Evolutionary conservation across 1,140 invertebrate genomes (phyloP), one percentile per base, ranked within the genome.

Genomic region (Sycophila sp.): DNA sequence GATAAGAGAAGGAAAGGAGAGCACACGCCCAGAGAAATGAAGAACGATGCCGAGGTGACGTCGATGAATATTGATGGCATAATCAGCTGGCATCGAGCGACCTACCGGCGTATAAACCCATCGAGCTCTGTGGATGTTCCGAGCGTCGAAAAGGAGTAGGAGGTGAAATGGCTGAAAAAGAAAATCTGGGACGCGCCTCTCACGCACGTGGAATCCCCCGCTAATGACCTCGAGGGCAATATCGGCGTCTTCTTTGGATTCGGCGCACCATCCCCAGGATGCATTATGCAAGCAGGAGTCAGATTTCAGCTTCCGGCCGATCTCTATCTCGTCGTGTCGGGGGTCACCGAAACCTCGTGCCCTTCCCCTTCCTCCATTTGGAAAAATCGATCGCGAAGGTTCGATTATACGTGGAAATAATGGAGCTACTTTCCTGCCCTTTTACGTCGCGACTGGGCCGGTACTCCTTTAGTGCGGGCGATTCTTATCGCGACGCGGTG

Each of bases 221-320:
- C 40, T 45, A 45, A 45, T 45, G 17, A 45, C 40, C n/a, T 45
- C 40, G 11, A 2, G n/a, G 40, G 19, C n/a, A 8, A 45, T 45
- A 45, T 45, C 40, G 40, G 19, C 40, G 40, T 17, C 40, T 17
- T 45, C 19, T 17, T 45, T 19, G 7, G 17, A 45, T 45, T 45
- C 40, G n/a, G n/a, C n/a, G n/a, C n/a, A n/a, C n/a, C 19, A 2
- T 19, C 40, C 40, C n/a, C 17, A 51, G 13, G 8, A 55, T 56
- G 53, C 53, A 56, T 56, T 56, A 56, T 56, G 32, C 53, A 55
- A 55, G 47, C 24, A 3, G 28, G 47, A 51, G 28, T 8, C n/a
- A 8, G 38, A 40, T 40, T 40, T 40, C 38, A 40, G 13, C 38
- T 40, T 40, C 38, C 38, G 38, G 13, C n/a, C 38, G 38, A 40